Evolutionary conservation across 2,888 invertebrate genomes (phyloP).

Genomic region (Drepana falcataria): DNA sequence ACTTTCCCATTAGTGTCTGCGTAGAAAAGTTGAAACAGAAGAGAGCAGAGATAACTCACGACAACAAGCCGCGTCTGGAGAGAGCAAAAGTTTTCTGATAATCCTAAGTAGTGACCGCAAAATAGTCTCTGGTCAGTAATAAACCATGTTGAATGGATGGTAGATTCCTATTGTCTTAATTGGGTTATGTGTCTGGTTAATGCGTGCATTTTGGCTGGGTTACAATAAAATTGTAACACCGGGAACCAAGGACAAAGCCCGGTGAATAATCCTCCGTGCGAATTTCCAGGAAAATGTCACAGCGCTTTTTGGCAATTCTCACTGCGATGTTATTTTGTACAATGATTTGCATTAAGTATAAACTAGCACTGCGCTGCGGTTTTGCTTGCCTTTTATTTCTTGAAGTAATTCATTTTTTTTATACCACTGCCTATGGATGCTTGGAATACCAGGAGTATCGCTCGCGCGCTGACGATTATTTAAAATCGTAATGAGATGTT

Average conservation of each 20-base stretch:
- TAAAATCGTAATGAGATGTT: too few relatives aligned
- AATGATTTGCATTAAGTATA: too few relatives aligned
- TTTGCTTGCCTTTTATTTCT: too few relatives aligned
- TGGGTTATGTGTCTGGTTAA: slow-evolving; percentile 38
- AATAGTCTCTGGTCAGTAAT: slow-evolving; percentile 38
- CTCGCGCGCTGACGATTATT: too few relatives aligned
- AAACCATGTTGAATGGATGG: slow-evolving; percentile 43
- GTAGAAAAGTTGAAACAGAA: neutral
- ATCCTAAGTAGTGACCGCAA: slow-evolving; percentile 37
- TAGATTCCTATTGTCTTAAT: slow-evolving; percentile 37
- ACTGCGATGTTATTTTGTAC: too few relatives aligned
- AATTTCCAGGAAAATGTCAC: too few relatives aligned
- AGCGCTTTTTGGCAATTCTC: too few relatives aligned
- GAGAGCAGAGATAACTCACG: neutral
- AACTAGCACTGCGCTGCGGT: too few relatives aligned
- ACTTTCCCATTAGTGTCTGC: neutral
- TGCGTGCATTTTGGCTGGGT: slow-evolving; percentile 22
- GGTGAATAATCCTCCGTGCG: too few relatives aligned
- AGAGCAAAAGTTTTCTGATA: slow-evolving; percentile 45
- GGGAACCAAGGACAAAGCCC: neutral
- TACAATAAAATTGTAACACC: neutral
- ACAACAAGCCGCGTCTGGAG: slow-evolving; percentile 13
- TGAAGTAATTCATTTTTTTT: too few relatives aligned
- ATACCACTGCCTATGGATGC: too few relatives aligned
- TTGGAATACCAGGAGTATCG: too few relatives aligned